phyloP scores from a whole-genome alignment of 2,888 invertebrate species.

The Ornithoptera alexandrae region DNA sequence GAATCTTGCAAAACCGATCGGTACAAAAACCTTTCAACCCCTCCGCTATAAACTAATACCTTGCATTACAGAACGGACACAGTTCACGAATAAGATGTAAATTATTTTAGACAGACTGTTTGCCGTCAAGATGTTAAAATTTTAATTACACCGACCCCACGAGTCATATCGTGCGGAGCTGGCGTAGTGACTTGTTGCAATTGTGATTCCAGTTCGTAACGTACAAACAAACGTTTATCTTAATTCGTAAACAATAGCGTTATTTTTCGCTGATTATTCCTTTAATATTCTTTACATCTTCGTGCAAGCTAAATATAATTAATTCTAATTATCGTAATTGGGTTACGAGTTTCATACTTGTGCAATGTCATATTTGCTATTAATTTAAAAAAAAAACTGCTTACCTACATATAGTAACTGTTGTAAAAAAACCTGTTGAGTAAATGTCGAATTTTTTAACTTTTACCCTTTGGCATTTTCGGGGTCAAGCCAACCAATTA shows the following conservation, averaged over 20 bases:
- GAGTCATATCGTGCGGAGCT: constrained; percentile 35
- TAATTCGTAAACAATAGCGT: constrained; percentile 19
- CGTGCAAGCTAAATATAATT: not conserved
- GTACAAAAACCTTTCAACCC: constrained; percentile 46
- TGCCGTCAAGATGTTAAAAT: constrained; percentile 41
- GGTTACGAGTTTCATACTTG: constrained; percentile 14
- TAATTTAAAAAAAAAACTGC: not conserved
- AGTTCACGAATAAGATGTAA: constrained; percentile 57
- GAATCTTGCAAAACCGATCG: constrained; percentile 56
- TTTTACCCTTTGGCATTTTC: constrained; percentile 28
- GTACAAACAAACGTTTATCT: constrained; percentile 16
- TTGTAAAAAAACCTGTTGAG: constrained; percentile 26
- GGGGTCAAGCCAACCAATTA: constrained; percentile 28
- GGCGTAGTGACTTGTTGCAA: constrained; percentile 11
- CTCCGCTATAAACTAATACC: constrained; percentile 44
- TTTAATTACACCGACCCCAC: constrained; percentile 47
- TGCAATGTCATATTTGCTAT: constrained; percentile 19
- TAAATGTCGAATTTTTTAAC: constrained; percentile 29
- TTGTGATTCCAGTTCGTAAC: constrained; percentile 5
- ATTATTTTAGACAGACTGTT: constrained; percentile 47
- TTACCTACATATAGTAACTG: constrained; percentile 6
- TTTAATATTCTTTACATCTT: not conserved
- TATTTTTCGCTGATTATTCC: constrained; percentile 3
- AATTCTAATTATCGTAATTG: constrained; percentile 19
- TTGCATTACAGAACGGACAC: constrained; percentile 57